phyloP scores from a whole-genome alignment of 2,888 invertebrate species.

The Coelinius sp. region DNA sequence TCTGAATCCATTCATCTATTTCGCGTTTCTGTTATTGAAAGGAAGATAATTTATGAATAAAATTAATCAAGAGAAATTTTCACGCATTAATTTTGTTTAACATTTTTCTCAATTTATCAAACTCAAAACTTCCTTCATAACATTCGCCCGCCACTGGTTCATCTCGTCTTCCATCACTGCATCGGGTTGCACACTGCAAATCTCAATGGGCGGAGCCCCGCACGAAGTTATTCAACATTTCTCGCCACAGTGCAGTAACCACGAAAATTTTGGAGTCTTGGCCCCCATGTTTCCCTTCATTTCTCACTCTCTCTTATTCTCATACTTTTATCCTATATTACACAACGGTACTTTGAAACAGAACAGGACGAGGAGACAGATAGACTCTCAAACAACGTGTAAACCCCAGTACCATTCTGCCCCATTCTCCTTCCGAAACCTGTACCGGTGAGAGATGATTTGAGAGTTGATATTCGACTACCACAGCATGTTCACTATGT shows the following conservation, averaged over 20 bases:
- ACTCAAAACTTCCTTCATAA: no score
- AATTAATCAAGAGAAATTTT: neutral
- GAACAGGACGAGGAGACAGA: neutral
- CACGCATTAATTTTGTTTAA: no score
- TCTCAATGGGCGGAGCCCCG: conserved; percentile 53
- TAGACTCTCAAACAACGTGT: no score
- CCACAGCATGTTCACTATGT: neutral
- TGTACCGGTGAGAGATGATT: neutral
- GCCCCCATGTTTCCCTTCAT: neutral
- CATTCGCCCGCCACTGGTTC: neutral
- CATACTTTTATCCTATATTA: neutral
- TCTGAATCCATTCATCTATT: neutral
- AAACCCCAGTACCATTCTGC: no score
- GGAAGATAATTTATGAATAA: neutral
- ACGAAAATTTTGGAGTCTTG: conserved; percentile 7
- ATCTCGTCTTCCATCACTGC: neutral
- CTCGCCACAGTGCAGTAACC: neutral
- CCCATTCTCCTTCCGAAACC: neutral
- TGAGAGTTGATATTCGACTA: neutral
- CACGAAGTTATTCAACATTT: conserved; percentile 8
- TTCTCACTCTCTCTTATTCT: neutral
- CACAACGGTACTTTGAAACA: conserved; percentile 8
- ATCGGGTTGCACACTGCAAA: conserved; percentile 48
- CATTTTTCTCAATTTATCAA: no score
- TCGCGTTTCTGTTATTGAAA: neutral